Evolutionary conservation across 1,140 invertebrate species (phyloP).

Genomic region (Aporrectodea caliginosa): DNA sequence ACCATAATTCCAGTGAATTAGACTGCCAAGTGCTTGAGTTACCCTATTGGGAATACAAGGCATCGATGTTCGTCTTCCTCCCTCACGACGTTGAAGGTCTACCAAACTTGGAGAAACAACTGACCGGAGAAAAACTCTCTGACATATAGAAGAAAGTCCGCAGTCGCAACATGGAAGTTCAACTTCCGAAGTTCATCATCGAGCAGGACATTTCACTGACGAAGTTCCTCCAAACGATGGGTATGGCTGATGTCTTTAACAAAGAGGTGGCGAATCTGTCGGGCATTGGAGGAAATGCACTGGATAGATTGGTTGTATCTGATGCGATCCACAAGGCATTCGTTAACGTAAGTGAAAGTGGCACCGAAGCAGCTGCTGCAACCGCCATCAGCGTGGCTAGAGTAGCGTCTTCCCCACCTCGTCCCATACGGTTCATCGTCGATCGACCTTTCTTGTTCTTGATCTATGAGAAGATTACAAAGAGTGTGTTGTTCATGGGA

Average conservation of each 20-base stretch:
- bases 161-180: constrained; percentile 23
- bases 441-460: constrained; percentile 69
- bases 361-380: constrained; percentile 53
- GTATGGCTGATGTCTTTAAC: constrained; percentile 37
- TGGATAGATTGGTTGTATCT: constrained; percentile 39
- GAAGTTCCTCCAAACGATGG: constrained; percentile 49
- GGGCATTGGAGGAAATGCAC: constrained; percentile 36
- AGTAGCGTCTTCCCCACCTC: not conserved
- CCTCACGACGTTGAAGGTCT: constrained; percentile 51
- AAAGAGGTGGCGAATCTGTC: constrained; percentile 37
- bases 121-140: constrained; percentile 54
- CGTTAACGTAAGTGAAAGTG: constrained; percentile 59
- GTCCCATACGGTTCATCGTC: constrained; percentile 66
- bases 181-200: constrained; percentile 47
- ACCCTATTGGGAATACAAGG: not conserved
- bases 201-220: constrained; percentile 39
- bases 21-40: constrained; percentile 5
- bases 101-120: constrained; percentile 50
- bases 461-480: constrained; percentile 62
- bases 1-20: not conserved
- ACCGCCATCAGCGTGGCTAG: constrained; percentile 37
- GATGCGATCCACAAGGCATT: constrained; percentile 58
- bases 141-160: constrained; percentile 26
- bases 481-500: constrained; percentile 65
- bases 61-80: constrained; percentile 68